phyloP scores from a whole-genome alignment of 1,140 invertebrate genomes.

The Hesperophylax magnus region DNA sequence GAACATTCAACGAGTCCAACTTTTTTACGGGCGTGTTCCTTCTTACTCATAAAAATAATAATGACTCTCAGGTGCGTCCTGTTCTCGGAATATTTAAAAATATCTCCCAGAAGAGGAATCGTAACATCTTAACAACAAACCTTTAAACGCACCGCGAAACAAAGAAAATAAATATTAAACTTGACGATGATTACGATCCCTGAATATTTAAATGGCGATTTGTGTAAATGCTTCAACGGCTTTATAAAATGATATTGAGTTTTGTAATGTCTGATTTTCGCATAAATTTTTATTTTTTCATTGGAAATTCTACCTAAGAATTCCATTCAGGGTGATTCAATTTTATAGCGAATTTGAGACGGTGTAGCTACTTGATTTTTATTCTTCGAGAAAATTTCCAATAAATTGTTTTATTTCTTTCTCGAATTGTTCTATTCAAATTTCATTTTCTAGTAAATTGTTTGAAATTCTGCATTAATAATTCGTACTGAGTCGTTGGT shows the following conservation, averaged over 20 bases:
- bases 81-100: background rate
- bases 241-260: background rate
- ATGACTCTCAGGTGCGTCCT: slow-evolving; percentile 1
- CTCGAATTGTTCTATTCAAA: background rate
- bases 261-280: background rate
- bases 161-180: background rate
- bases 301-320: too few species aligned
- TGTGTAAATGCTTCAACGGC: background rate
- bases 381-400: too few species aligned
- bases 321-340: background rate
- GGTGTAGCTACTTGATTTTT: too few species aligned
- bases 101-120: background rate
- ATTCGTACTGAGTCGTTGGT: too few species aligned
- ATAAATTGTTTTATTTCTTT: too few species aligned
- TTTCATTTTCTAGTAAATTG: background rate
- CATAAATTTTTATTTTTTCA: slow-evolving; percentile 7
- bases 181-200: background rate
- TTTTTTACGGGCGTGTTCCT: background rate
- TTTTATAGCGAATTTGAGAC: background rate
- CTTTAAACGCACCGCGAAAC: background rate
- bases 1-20: slow-evolving; percentile 17
- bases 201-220: background rate
- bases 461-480: background rate
- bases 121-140: slow-evolving; percentile 7
- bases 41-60: slow-evolving; percentile 33